A percentile compares a stretch with the other conserved stretches of the same genome.
phyloP scores from a whole-genome alignment of 2,888 invertebrate species.

The Patella caerulea region DNA sequence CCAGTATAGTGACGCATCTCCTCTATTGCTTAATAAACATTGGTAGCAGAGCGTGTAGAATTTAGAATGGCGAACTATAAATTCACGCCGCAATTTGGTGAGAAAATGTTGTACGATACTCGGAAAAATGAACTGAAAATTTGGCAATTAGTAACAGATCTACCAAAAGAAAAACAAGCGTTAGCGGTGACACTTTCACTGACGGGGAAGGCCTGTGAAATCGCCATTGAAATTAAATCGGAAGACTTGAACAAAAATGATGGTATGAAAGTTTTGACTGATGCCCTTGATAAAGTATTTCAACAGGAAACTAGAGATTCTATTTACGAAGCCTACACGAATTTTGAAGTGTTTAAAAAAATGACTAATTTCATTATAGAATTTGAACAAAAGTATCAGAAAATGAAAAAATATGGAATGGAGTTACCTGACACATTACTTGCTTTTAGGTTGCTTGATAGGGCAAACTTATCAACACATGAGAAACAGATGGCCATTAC shows the following conservation, averaged over 20 bases:
- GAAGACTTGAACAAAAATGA: background rate
- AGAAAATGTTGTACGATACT: too few species aligned
- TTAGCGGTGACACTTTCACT: background rate
- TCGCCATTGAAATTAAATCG: too few species aligned
- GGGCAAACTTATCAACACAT: slow-evolving; percentile 6
- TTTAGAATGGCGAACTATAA: too few species aligned
- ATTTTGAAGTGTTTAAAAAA: slow-evolving; percentile 10
- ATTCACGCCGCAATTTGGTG: too few species aligned
- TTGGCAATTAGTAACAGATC: too few species aligned
- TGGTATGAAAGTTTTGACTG: slow-evolving; percentile 3
- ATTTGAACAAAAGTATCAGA: slow-evolving; percentile 7
- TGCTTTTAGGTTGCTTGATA: slow-evolving; percentile 15
- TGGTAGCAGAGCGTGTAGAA: too few species aligned
- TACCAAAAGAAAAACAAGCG: background rate
- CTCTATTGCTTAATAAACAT: too few species aligned
- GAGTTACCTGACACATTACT: slow-evolving; percentile 10
- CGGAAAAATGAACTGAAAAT: too few species aligned
- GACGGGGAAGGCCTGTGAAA: slow-evolving; percentile 1
- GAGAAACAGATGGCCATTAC: too few species aligned
- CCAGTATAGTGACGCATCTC: too few species aligned
- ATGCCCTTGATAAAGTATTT: slow-evolving; percentile 1
- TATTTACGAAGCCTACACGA: background rate
- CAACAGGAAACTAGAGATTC: background rate
- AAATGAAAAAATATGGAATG: slow-evolving; percentile 1
- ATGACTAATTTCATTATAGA: slow-evolving; percentile 13